Evolutionary conservation across 2,113 vertebrate species (phyloP), one percentile per base, ranked within the genome.

Genomic region (Piaya cayana): DNA sequence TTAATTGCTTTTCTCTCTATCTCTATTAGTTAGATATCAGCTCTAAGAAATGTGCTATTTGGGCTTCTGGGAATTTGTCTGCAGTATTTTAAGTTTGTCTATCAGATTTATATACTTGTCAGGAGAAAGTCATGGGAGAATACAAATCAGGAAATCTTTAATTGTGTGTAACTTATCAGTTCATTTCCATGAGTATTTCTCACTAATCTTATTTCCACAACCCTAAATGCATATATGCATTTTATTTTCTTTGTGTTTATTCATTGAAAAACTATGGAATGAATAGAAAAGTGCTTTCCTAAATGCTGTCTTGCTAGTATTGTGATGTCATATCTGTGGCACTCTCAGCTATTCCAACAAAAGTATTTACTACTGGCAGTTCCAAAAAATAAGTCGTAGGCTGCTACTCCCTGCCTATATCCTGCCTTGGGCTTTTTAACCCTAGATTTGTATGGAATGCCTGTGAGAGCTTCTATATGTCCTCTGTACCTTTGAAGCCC

Each of bases 161-260:
- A 86, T 93, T 86, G 16, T 60, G 36, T 92, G 18, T 70, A 78
- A 86, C 63, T 91, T 83, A 86, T 43, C 43, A 16, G 63, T 79
- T 91, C 32, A 79, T 92, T 93, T 93, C 56, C 68, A n/a, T 18
- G 59, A 0, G 1, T 76, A 19, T 69, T 83, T 58, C 23, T 22
- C 36, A 13, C 13, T 49, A 68, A 50, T 79, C 67, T 86, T 37
- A 53, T 85, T 91, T 91, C 64, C 71, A 68, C 71, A 50, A 55
- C 50, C 76, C 36, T 72, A 87, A 71, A 55, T 53, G 49, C 30
- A 36, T 50, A 27, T 52, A 21, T 56, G 49, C 62, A 19, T 91
- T 93, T 90, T 81, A 62, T 49, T 95, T 94, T 80, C 63, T 87
- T 59, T 79, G 64, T 81, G 32, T 23, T 77, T 94, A 58, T 78